A percentile compares a stretch with the other conserved stretches of the same genome.
Evolutionary conservation across 2,113 vertebrate species (phyloP).

Genomic region (Myiozetetes cayanensis): DNA sequence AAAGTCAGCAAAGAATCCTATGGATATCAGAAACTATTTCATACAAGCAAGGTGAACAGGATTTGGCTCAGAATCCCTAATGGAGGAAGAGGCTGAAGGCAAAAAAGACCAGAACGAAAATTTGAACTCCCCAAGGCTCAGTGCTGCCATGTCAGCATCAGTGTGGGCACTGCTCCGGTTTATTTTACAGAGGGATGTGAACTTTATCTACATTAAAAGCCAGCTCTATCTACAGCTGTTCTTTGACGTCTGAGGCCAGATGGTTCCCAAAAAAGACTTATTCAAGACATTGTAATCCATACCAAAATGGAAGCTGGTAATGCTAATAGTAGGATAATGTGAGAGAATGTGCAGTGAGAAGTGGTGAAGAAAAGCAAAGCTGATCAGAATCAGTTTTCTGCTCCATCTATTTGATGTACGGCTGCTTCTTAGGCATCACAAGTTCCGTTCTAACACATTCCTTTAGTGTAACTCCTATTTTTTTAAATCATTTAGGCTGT

Average conservation of each 20-base stretch:
- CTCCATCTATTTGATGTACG: not conserved
- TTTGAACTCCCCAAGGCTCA: not conserved
- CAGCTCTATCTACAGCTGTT: conserved; percentile 44
- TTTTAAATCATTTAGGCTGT: not conserved
- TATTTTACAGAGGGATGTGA: not conserved
- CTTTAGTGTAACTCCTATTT: not conserved
- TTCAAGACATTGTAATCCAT: not conserved
- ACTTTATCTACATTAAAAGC: conserved; percentile 5
- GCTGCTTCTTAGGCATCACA: not conserved
- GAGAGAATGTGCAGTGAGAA: not conserved
- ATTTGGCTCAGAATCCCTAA: not conserved
- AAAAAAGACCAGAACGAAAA: not conserved
- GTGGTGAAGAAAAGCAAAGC: not conserved
- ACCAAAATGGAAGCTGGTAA: not conserved
- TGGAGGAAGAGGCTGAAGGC: not conserved
- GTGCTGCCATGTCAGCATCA: not conserved
- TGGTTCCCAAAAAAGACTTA: conserved; percentile 39
- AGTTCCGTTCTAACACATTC: not conserved
- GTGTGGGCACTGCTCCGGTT: not conserved
- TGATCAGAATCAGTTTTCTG: not conserved
- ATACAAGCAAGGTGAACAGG: not conserved
- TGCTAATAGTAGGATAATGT: not conserved
- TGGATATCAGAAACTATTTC: not conserved
- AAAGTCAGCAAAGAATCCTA: not conserved
- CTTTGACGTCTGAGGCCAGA: conserved; percentile 52